phyloP scores from a whole-genome alignment of 2,113 vertebrate species.

The Kryptolebias marmoratus region DNA sequence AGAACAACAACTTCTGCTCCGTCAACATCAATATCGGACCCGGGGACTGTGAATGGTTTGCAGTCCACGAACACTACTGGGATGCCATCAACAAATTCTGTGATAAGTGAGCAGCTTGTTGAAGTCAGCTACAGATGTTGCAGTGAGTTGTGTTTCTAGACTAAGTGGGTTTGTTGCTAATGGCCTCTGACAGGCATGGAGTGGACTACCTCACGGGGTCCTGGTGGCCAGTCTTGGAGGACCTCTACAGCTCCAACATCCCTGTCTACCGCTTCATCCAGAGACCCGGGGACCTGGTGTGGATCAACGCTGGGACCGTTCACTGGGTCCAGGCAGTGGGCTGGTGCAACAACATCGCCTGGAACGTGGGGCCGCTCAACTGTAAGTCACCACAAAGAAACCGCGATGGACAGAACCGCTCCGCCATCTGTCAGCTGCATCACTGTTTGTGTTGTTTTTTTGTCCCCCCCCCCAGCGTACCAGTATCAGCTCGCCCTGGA shows the following conservation, averaged over 20 bases:
- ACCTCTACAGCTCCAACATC: conserved; percentile 90
- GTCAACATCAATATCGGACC: conserved; percentile 95
- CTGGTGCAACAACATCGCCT: conserved; percentile 96
- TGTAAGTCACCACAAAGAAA: conserved; percentile 73
- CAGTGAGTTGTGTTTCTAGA: neutral
- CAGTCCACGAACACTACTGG: conserved; percentile 93
- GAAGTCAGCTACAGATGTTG: neutral
- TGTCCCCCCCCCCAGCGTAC: conserved; percentile 79
- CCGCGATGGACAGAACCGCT: neutral
- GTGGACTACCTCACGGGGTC: conserved; percentile 93
- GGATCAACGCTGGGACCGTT: conserved; percentile 93
- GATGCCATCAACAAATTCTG: conserved; percentile 89
- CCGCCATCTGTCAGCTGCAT: neutral
- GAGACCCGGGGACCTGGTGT: conserved; percentile 92
- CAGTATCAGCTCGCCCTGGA: conserved; percentile 94
- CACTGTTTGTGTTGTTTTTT: conserved; percentile 17
- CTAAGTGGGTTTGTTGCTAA: neutral
- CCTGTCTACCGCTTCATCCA: conserved; percentile 94
- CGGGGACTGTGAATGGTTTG: conserved; percentile 94
- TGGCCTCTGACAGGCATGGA: conserved; percentile 80
- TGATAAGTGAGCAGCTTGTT: conserved; percentile 82
- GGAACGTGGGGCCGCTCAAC: conserved; percentile 93
- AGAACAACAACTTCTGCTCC: conserved; percentile 94
- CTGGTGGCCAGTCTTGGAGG: conserved; percentile 94
- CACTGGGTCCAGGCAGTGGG: conserved; percentile 95